Evolutionary conservation across 1,140 invertebrate genomes (phyloP).

Genomic region (Chelonus insularis): DNA sequence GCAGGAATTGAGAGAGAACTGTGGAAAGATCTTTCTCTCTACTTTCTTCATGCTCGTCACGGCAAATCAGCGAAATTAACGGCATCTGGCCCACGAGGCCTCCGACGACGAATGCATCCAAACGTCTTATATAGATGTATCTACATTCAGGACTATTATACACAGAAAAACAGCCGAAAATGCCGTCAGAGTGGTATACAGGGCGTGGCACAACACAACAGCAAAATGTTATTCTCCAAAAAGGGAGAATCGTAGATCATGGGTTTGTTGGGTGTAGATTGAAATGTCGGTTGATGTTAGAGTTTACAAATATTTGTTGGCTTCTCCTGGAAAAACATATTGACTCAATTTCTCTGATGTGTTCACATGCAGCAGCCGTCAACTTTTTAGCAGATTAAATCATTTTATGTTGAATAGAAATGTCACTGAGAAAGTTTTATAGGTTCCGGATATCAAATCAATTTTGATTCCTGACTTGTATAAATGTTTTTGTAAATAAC

Average conservation of each 20-base stretch:
- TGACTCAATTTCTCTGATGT: background rate
- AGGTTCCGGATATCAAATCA: too few relatives aligned
- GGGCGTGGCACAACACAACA: slow-evolving; percentile 28
- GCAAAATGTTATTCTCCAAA: slow-evolving; percentile 32
- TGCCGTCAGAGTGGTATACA: slow-evolving; percentile 21
- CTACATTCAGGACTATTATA: too few relatives aligned
- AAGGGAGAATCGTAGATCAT: background rate
- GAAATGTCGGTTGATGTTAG: slow-evolving; percentile 26
- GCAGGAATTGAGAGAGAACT: background rate
- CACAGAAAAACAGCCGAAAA: too few relatives aligned
- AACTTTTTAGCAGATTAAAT: background rate
- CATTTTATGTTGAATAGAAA: background rate
- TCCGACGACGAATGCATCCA: slow-evolving; percentile 11
- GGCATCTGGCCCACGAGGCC: slow-evolving; percentile 41
- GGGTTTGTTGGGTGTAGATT: slow-evolving; percentile 15
- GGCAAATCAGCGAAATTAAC: slow-evolving; percentile 51
- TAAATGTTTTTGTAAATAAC: too few relatives aligned
- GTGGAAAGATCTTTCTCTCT: slow-evolving; percentile 6
- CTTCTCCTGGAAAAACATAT: slow-evolving; percentile 24
- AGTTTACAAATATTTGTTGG: slow-evolving; percentile 46
- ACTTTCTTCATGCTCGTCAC: slow-evolving; percentile 38
- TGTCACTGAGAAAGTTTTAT: too few relatives aligned
- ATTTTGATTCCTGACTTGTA: too few relatives aligned
- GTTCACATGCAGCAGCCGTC: background rate
- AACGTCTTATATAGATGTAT: background rate